Base-by-base conservation (phyloP, 2,797 vertebrate species). In the Bucorvus abyssinicus region DNA sequence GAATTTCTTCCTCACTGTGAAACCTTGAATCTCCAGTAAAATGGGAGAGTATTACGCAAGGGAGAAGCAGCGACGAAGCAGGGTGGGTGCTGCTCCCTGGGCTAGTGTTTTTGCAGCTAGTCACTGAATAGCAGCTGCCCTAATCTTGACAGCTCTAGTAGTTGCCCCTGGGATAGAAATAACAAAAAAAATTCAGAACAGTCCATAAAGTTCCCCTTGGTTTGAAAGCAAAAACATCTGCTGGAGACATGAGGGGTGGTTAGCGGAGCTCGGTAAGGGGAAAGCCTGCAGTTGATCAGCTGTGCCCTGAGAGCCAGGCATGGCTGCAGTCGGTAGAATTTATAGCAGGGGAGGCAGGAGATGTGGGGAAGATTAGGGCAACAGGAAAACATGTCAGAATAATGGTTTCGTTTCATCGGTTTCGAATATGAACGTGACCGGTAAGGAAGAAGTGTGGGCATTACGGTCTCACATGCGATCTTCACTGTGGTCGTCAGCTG, bases 221-320 rank as follows among this genome's bases (percentile, higher is more conserved):
- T 92, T 93, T 82, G 95, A 95, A 96, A 96, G 90, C 92, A 93
- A 79, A 96, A 96, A 82, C 93, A 89, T 96, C 96, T 97, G 95
- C 64, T 92, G 14, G 70, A 91, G 88, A 88, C 93, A 70, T 57
- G 84, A 92, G 36, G 36, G 75, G 94, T 95, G 89, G 92, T 94
- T 73, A 79, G 90, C 26, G 4, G 91, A 80, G 88, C 87, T 96
- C 84, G 81, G 1, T 61, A 79, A 60, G 52, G 89, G 89, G 53
- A 70, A 71, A 87, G 74, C 30, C 95, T 96, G 93, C 94, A 92
- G 69, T 79, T 94, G 93, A 95, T 96, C 94, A 93, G 68, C 88
- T 96, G 29, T 92, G 92, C 93, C 93, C 84, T 92, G 86, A 26
- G 26, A 81, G 94, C 34, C 78, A 93, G 93, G 89, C 94, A 64